Base-by-base conservation (phyloP, 2,797 vertebrate genomes). In the Cichlasoma orientale region DNA sequence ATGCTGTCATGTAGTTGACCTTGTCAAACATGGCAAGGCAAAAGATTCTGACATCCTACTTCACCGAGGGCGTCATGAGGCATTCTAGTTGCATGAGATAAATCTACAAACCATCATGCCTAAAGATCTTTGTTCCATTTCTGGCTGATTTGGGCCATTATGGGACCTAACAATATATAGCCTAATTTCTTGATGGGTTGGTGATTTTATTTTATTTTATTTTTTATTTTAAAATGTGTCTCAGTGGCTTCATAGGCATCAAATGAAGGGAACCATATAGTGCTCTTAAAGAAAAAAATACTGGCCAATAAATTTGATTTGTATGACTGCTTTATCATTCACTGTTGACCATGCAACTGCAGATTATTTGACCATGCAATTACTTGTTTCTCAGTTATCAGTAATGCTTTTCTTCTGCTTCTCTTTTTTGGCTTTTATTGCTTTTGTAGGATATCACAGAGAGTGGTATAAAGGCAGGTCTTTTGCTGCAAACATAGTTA, bases 31-130 rank as follows among this genome's bases (percentile, higher is more conserved):
- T 29, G 16, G 23, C 50, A 68, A 68, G 41, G 41, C 61, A 68
- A 68, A 68, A 68, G 50, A 68, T 50, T 68, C 41, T 50, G 41
- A 29, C 41, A 68, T 68, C 16, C 44, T 50, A 68, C 14, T n/a
- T 68, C 41, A 68, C 23, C 0, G 23, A 50, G 16, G 23, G 41
- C 1, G 0, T 29, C 47, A n/a, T 50, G 16, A n/a, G 25, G 25
- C 0, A 0, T 13, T 18, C 3, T 50, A 50, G 41, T 50, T 47
- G 14, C 5, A 18, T 68, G 61, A 25, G 16, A 29, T 29, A 29
- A 68, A 68, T 27, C 16, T 10, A 50, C 18, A 68, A 68, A n/a
- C 41, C 38, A 27, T 68, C 23, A 0, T 66, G 0, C 9, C 23
- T 47, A 4, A 47, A 47, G 4, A 44, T 16, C 23, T 63, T 21